These are phyloP conservation scores for Nomada goodeniana DNA, from an alignment of 2,888 invertebrate species.

Conservation along the genomic window DNA sequence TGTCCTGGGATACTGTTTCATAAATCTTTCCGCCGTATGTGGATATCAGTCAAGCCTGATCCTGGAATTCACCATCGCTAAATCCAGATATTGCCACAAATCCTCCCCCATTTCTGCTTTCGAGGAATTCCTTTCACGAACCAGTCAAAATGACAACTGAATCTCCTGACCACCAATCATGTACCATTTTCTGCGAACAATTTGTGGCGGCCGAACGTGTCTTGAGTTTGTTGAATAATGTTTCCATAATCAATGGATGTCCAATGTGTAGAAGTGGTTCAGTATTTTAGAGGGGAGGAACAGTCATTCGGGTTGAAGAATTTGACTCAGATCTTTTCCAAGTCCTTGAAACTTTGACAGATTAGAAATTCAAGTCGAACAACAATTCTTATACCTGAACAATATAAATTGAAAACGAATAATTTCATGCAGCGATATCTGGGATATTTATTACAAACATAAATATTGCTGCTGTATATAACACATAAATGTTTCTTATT, in stretches of 20 bases:
- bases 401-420: no score
- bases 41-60: neutral
- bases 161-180: neutral
- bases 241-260: neutral
- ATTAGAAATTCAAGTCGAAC: no score
- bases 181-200: neutral
- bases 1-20: neutral
- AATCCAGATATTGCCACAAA: conserved; percentile 3
- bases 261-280: no score
- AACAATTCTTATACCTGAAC: no score
- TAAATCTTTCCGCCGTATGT: neutral
- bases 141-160: neutral
- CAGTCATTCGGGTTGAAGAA: no score
- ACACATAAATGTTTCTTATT: neutral
- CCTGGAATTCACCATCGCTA: neutral
- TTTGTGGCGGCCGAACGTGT: neutral
- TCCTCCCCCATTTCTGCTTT: neutral
- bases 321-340: no score
- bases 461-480: no score
- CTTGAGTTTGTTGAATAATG: neutral
- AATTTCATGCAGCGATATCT: no score
- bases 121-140: neutral
- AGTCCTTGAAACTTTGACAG: no score
- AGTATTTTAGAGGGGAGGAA: no score
- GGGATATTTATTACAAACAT: no score